phyloP scores from a whole-genome alignment of 2,888 invertebrate species.

The Parapristionchus giblindavisi region DNA sequence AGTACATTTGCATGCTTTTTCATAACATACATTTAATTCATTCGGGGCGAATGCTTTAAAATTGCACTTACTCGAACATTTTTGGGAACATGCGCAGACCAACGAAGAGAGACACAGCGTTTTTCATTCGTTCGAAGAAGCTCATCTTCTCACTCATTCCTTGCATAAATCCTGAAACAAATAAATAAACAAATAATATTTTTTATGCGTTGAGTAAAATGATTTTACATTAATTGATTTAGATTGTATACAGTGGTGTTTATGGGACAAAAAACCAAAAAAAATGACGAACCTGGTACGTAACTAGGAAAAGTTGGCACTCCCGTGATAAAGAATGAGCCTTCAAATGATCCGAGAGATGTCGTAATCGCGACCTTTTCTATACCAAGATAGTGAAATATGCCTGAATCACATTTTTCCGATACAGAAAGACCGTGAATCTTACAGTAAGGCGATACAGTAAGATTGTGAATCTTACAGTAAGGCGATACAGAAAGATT shows the following conservation, averaged over 20 bases:
- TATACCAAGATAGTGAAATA: slow-evolving; percentile 13
- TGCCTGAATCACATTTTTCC: slow-evolving; percentile 9
- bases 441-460: too few species aligned
- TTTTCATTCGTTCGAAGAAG: slow-evolving; percentile 29
- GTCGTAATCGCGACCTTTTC: slow-evolving; percentile 9
- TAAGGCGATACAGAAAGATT: too few species aligned
- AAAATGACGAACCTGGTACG: slow-evolving; percentile 17
- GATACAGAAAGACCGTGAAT: too few species aligned
- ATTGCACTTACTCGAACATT: too few species aligned
- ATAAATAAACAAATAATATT: too few species aligned
- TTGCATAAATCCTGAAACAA: slow-evolving; percentile 20
- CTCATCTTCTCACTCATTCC: slow-evolving; percentile 23
- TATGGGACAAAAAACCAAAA: too few species aligned
- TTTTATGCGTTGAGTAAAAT: not conserved
- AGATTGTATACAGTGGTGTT: too few species aligned
- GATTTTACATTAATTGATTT: too few species aligned
- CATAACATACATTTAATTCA: too few species aligned
- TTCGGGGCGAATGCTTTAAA: too few species aligned
- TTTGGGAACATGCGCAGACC: slow-evolving; percentile 18
- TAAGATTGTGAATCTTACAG: too few species aligned
- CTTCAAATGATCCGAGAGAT: slow-evolving; percentile 20
- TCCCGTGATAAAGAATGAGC: slow-evolving; percentile 20
- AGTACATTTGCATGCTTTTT: too few species aligned
- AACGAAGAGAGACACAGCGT: slow-evolving; percentile 15
- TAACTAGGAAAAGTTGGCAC: slow-evolving; percentile 28